These are phyloP conservation scores for Garrulus glandarius DNA, from an alignment of 2,797 vertebrate species.

Conservation along the genomic window DNA sequence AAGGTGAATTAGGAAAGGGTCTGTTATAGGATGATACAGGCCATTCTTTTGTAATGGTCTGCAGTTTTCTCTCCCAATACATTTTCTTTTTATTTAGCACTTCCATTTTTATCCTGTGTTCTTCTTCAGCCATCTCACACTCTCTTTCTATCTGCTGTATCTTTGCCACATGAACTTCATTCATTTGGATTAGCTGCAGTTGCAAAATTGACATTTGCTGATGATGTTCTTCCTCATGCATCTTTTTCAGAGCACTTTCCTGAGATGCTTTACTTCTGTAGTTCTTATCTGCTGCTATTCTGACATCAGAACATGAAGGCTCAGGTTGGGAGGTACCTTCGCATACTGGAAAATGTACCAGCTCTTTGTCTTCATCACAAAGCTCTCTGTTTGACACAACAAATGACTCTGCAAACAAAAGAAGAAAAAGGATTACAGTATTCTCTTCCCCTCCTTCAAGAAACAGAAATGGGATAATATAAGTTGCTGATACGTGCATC, in stretches of 20 bases:
- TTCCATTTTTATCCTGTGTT: constrained; percentile 83
- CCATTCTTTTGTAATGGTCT: constrained; percentile 83
- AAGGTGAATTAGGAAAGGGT: constrained; percentile 82
- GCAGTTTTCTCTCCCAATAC: constrained; percentile 84
- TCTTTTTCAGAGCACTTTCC: constrained; percentile 81
- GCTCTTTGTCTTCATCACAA: constrained; percentile 79
- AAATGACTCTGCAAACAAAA: constrained; percentile 76
- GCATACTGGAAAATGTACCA: constrained; percentile 78
- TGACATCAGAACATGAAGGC: constrained; percentile 78
- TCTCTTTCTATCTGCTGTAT: constrained; percentile 83
- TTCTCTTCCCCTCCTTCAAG: neutral
- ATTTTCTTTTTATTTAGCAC: constrained; percentile 85
- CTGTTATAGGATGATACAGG: constrained; percentile 82
- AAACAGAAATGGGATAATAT: neutral
- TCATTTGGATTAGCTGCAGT: constrained; percentile 82
- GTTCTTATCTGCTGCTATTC: constrained; percentile 79
- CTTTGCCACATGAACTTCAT: constrained; percentile 83
- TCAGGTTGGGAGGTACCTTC: constrained; percentile 79
- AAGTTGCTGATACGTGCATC: neutral
- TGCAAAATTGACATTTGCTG: constrained; percentile 84
- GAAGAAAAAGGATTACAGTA: constrained; percentile 35
- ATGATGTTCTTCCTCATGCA: constrained; percentile 83
- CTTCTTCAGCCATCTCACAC: constrained; percentile 84
- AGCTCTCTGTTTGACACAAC: constrained; percentile 80
- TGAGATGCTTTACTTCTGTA: constrained; percentile 80